Evolutionary conservation across 2,888 invertebrate genomes (phyloP), one percentile per base, ranked within the genome.

Genomic region (Cataglyphis albicans): DNA sequence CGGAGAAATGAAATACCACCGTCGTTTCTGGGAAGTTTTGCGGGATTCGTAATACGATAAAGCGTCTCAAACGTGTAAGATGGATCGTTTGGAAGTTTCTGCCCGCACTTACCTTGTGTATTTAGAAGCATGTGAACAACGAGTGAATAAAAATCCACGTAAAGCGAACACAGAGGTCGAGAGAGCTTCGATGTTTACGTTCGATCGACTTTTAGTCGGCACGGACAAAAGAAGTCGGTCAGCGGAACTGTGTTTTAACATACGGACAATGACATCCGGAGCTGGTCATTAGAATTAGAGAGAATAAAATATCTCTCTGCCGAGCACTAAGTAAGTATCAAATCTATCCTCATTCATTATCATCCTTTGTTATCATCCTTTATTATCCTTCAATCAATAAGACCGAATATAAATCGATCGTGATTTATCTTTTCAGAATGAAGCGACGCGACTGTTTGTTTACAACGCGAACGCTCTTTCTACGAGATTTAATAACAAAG

Each of bases 231-330:
- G 64, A 75, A 75, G 12, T 80, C 72, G 78, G 72, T 35, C 78
- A 70, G 7, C 70, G 78, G 70, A 78, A 78, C 70, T 78, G 78
- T 59, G 70, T 80, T 80, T 70, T 80, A 80, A 9, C 78, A 4
- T 12, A 18, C 35, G 25, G 70, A 32, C 57, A 57, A 68, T 44
- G 41, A 70, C 78, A 70, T 80, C 78, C 78, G 78, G 68, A 7
- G 18, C 3, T 18, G 1, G 25, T 59, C 76, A 55, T 67, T 76
- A 67, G 76, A 67, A 41, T 70, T 44, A 44, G 32, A 70, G 70
- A 44, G 32, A 70, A 80, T 44, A 25, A 80, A 80, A 70, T 12
- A 15, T 29, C 10, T 9, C 63, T 32, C 29, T 18, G 15, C 21
- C 7, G 44, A 44, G 21, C 5, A 18, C 10, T n/a, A 18, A 21